Base-by-base conservation (phyloP, 92 coral and sea anemone genomes). In the Hydrozoanthus gracilis region DNA sequence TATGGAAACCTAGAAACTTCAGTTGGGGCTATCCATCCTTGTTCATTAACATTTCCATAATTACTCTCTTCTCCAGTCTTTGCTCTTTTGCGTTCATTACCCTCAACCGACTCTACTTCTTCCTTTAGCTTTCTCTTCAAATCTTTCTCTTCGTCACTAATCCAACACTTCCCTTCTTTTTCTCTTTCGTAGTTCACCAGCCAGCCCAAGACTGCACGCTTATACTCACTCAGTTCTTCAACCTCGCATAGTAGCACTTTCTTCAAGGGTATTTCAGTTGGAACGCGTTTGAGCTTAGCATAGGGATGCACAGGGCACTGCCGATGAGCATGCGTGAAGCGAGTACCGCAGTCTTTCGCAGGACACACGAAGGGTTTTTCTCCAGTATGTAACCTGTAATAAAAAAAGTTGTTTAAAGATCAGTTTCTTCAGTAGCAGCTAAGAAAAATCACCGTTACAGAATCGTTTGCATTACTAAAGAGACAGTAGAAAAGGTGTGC, bases 251-350 rank as follows among this genome's bases (percentile, higher is more conserved):
- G 92, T 18, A 89, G 87, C 4, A 88, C 88, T 62, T 83, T 89
- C 83, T 89, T 89, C 64, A 89, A 86, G 18, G 92, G 92, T 44
- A 89, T 89, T 27, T 89, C 92, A 47, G 80, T 79, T 20, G 87
- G 89, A 77, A 84, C 77, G 68, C 92, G 89, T 56, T 71, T 79
- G 18, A 89, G 89, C 66, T 88, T 88, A 46, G 87, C 92, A 27
- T 89, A 84, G 0, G 92, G 92, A 79, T 89, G 92, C 20, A 88
- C 84, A n/a, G 92, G 86, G 56, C 92, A 89, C 70, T 89, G 92
- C 51, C 92, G 89, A 58, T 89, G 87, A 51, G 92, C 92, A 77
- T 89, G 92, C 2, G 92, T 89, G 47, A 89, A 89, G 71, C 92
- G 87, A 3, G 92, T 84, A 12, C 87, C 87, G 13, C 92, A 89